A percentile compares a stretch with the other conserved stretches of the same genome.
phyloP scores from a whole-genome alignment of 2,113 vertebrate species.

The Cromileptes altivelis region DNA sequence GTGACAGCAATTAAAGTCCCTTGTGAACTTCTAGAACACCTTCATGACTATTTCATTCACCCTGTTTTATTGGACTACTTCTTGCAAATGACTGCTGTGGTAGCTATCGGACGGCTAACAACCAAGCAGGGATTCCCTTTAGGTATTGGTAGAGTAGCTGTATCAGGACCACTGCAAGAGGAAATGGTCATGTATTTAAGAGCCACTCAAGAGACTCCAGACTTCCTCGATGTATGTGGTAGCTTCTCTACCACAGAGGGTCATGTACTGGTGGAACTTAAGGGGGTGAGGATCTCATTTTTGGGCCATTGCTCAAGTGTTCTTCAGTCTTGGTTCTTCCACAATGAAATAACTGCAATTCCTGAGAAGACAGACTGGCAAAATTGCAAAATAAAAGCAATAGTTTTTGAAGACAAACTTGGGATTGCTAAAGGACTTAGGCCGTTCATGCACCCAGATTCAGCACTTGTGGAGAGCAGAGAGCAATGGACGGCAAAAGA shows the following conservation, averaged over 20 bases:
- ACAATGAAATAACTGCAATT: slow-evolving; percentile 82
- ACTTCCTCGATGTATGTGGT: slow-evolving; percentile 88
- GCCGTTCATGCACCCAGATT: slow-evolving; percentile 82
- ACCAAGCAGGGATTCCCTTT: slow-evolving; percentile 85
- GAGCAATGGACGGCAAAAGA: slow-evolving; percentile 50
- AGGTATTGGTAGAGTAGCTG: slow-evolving; percentile 83
- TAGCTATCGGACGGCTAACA: slow-evolving; percentile 62
- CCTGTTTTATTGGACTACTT: slow-evolving; percentile 90
- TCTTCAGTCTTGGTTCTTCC: slow-evolving; percentile 84
- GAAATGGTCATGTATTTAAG: slow-evolving; percentile 90
- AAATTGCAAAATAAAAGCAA: slow-evolving; percentile 75
- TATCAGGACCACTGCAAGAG: slow-evolving; percentile 83
- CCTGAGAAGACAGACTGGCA: slow-evolving; percentile 9
- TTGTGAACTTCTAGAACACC: slow-evolving; percentile 72
- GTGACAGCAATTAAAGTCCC: slow-evolving; percentile 84
- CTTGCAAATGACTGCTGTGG: slow-evolving; percentile 86
- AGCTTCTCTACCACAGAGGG: slow-evolving; percentile 87
- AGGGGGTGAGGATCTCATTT: slow-evolving; percentile 82
- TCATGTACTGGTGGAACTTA: slow-evolving; percentile 86
- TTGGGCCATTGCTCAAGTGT: slow-evolving; percentile 66
- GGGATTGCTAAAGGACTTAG: slow-evolving; percentile 84
- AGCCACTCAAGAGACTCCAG: slow-evolving; percentile 77
- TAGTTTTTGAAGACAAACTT: slow-evolving; percentile 88
- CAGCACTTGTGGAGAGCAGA: slow-evolving; percentile 74
- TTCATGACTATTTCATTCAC: slow-evolving; percentile 87